Evolutionary conservation across 2,113 vertebrate genomes (phyloP).

Genomic region (Muntiacus muntjak): DNA sequence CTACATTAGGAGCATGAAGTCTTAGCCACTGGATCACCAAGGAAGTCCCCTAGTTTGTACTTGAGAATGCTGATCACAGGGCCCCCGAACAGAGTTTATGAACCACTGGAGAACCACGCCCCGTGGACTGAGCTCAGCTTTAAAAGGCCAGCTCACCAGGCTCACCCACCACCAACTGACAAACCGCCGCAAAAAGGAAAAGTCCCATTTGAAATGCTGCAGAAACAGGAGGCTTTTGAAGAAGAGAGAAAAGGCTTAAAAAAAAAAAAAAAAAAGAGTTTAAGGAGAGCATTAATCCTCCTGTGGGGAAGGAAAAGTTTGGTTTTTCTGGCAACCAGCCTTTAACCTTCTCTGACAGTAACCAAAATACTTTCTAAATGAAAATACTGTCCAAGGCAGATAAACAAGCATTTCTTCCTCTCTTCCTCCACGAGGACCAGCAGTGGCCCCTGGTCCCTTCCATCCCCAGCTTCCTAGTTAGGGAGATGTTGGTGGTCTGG

Average conservation of each 20-base stretch:
- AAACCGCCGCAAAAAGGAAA: constrained; percentile 65
- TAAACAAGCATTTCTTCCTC: constrained; percentile 72
- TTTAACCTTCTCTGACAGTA: constrained; percentile 76
- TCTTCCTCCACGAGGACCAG: constrained; percentile 59
- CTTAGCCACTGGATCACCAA: neutral
- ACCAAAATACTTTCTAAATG: constrained; percentile 70
- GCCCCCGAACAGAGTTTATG: neutral
- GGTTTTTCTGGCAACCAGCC: constrained; percentile 77
- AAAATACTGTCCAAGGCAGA: constrained; percentile 66
- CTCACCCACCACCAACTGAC: constrained; percentile 32
- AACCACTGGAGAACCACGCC: neutral
- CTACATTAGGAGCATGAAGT: neutral
- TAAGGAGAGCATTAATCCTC: constrained; percentile 77
- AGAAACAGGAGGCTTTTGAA: constrained; percentile 74
- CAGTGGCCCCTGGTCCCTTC: constrained; percentile 67
- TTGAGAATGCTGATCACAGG: neutral
- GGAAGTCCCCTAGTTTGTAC: neutral
- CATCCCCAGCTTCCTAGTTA: constrained; percentile 61
- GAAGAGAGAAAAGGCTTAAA: constrained; percentile 46
- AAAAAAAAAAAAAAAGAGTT: neutral
- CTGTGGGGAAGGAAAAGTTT: constrained; percentile 66
- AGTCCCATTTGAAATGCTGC: constrained; percentile 64
- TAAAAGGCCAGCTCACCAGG: neutral
- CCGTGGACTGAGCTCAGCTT: neutral
- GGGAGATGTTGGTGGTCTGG: constrained; percentile 80